phyloP scores from a whole-genome alignment of 2,113 vertebrate genomes.

The Ibidorhyncha struthersii region DNA sequence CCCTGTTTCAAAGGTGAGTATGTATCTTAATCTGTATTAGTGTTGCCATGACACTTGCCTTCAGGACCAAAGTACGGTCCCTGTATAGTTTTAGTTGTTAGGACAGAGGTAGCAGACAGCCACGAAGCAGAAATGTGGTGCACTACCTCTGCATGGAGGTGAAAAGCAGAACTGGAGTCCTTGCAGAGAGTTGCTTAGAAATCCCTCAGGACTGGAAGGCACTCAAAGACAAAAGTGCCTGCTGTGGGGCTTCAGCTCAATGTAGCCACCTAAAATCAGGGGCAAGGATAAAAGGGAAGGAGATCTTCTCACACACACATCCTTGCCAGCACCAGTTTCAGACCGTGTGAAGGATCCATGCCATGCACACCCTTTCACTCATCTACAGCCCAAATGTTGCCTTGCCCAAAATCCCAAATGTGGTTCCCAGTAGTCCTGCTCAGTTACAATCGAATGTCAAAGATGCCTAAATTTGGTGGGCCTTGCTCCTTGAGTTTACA shows the following conservation, averaged over 20 bases:
- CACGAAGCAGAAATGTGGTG: accelerated
- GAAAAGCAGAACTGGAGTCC: neutral
- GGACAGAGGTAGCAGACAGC: neutral
- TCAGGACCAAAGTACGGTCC: neutral
- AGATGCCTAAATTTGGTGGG: neutral
- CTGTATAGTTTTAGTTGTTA: neutral
- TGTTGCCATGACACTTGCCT: neutral
- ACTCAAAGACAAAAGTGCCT: neutral
- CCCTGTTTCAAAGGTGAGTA: neutral
- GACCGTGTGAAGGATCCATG: neutral
- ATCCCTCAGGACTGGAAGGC: neutral
- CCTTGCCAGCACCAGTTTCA: neutral
- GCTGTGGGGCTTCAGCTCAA: neutral
- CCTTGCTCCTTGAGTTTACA: neutral
- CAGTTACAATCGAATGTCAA: neutral
- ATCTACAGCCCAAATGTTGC: neutral
- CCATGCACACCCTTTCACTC: neutral
- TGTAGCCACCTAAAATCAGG: neutral
- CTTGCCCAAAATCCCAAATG: neutral
- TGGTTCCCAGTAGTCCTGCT: neutral
- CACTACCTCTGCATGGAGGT: neutral
- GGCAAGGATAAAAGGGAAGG: neutral
- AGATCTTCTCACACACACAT: neutral
- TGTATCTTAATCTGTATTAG: neutral
- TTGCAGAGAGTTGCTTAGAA: neutral